Percentiles rank a stretch among this genome's conserved stretches.
Evolutionary conservation across 2,113 vertebrate genomes (phyloP).

Genomic region (Rhabdornis inornatus): DNA sequence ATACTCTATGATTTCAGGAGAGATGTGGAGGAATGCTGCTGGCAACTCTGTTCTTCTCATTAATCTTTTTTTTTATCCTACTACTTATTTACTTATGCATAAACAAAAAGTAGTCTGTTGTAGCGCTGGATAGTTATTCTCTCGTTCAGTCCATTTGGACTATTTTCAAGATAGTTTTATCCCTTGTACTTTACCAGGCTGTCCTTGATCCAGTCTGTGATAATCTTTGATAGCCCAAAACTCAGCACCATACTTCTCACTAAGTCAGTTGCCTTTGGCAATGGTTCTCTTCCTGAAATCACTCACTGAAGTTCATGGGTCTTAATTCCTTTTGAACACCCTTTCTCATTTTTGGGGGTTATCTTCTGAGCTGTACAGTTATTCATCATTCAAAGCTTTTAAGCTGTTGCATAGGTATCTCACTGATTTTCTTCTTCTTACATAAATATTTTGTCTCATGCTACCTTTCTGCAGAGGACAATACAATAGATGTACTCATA

Average conservation of each 20-base stretch:
- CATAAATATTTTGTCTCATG: background rate
- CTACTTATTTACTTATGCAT: background rate
- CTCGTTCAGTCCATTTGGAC: background rate
- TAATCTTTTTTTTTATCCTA: background rate
- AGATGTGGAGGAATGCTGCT: background rate
- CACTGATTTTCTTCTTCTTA: background rate
- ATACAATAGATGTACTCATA: background rate
- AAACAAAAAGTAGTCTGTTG: background rate
- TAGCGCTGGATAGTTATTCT: background rate
- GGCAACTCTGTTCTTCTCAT: background rate
- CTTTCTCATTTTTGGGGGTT: background rate
- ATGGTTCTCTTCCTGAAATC: background rate
- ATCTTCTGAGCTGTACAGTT: background rate
- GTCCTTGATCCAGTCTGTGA: background rate
- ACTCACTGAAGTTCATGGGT: background rate
- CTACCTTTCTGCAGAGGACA: background rate
- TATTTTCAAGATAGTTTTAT: background rate
- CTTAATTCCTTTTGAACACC: background rate
- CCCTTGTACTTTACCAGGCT: background rate
- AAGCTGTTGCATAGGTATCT: background rate
- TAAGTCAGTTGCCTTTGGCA: background rate
- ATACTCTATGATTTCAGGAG: background rate
- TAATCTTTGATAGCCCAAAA: background rate
- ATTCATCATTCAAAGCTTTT: background rate
- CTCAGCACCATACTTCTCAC: background rate